Percentiles rank a stretch among this genome's conserved stretches.
Conservation (phyloP, 2,797 vertebrate species). For the Linurgus olivaceus region DNA sequence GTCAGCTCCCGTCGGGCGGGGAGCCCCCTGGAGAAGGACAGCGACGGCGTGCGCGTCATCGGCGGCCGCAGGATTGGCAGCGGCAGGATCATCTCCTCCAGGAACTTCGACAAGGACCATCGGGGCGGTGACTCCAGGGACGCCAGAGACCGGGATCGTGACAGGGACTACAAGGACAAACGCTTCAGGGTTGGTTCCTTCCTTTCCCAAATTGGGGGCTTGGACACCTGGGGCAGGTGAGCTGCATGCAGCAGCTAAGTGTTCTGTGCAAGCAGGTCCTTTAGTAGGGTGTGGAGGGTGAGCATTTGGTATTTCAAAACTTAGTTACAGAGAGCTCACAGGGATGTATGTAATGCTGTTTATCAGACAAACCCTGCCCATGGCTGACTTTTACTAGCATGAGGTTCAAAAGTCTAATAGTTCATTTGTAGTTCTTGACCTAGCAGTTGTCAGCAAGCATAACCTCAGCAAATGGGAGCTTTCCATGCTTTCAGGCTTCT, state of each 20-base stretch:
- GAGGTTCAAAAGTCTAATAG: not conserved
- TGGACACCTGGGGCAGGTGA: not conserved
- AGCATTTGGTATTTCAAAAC: not conserved
- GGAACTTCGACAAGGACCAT: constrained; percentile 90
- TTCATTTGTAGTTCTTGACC: not conserved
- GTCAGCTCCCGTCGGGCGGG: constrained; percentile 82
- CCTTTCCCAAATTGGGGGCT: rapidly evolving
- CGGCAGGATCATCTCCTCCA: constrained; percentile 90
- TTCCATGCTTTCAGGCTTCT: not conserved
- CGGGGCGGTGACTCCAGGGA: constrained; percentile 78
- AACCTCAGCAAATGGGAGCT: not conserved
- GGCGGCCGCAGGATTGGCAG: constrained; percentile 92
- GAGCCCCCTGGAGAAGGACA: constrained; percentile 93
- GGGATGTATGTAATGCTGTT: not conserved
- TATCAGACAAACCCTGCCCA: not conserved
- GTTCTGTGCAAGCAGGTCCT: not conserved
- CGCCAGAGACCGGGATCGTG: constrained; percentile 80
- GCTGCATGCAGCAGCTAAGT: not conserved
- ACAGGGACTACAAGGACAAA: constrained; percentile 95
- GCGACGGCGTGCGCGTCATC: constrained; percentile 85
- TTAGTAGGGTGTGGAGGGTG: not conserved
- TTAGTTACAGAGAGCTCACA: not conserved
- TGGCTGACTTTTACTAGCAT: not conserved
- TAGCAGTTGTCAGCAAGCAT: not conserved
- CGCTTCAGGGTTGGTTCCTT: constrained; percentile 88